Evolutionary conservation across 1,140 invertebrate genomes (phyloP).

Genomic region (Psilanteris sp.): DNA sequence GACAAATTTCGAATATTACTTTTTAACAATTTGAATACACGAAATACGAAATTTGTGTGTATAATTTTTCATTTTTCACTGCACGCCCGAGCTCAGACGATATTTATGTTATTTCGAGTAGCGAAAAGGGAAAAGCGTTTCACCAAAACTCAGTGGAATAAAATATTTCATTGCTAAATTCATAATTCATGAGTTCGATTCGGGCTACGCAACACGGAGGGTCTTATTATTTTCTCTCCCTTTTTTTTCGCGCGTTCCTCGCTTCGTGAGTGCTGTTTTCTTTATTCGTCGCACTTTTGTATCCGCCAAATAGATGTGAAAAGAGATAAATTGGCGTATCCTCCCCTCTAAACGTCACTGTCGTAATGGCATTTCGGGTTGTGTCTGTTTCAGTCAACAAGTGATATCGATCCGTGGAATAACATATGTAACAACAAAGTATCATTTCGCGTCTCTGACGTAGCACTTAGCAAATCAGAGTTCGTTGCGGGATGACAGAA

Average conservation of each 20-base stretch:
- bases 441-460: conserved; percentile 38
- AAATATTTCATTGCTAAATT: conserved; percentile 7
- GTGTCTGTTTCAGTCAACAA: conserved; percentile 60
- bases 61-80: no score
- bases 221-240: not conserved
- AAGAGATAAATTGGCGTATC: conserved; percentile 47
- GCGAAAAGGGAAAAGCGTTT: not conserved
- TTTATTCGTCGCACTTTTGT: conserved; percentile 12
- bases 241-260: not conserved
- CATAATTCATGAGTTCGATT: conserved; percentile 6
- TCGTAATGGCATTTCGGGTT: conserved; percentile 43
- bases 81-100: not conserved
- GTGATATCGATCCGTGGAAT: conserved; percentile 50
- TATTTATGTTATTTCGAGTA: conserved; percentile 3
- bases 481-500: not conserved
- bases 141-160: not conserved
- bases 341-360: conserved; percentile 1
- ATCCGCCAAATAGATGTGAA: conserved; percentile 19
- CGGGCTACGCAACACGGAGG: not conserved
- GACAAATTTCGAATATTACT: no score
- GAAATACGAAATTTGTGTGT: no score
- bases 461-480: conserved; percentile 35
- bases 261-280: not conserved
- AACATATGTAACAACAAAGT: conserved; percentile 44
- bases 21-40: no score